Evolutionary conservation across 2,113 vertebrate species (phyloP), one percentile per base, ranked within the genome.

Genomic region (Pseudopodoces humilis): DNA sequence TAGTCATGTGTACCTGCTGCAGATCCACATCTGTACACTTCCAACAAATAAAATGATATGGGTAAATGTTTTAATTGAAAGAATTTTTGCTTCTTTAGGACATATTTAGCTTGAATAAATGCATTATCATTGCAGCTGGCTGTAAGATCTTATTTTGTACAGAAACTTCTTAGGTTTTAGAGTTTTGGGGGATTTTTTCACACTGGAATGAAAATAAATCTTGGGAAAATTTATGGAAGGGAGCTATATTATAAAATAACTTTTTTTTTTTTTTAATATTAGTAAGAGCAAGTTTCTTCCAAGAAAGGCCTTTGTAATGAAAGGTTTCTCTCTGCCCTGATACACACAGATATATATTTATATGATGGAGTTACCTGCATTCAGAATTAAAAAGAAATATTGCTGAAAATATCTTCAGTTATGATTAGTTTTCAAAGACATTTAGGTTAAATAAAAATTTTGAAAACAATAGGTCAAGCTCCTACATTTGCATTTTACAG

Each of bases 231-330:
- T 79, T 17, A 19, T 52, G 71, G 72, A 76, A 77, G 30, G 8
- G 25, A 84, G 2, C 1, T 2, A 1, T 44, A 55, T 33, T 1
- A 39, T 58, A 78, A 77, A 63, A 8, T 15, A 44, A 0, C 4
- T 43, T 43, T 1, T 23, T n/a, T 43, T 1, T 23, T n/a, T 4
- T 11, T 11, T 23, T 8, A 10, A 12, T 22, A 15, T 77, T 20
- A n/a, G 4, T 47, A 52, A 60, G 33, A 41, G 41, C 3, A 47
- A 63, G 3, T 63, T 80, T 80, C 30, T 81, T 67, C 41, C 37
- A 79, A 83, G 35, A 23, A 35, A 56, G 13, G 10, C 6, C 15
- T 65, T 72, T 88, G 11, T 21, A 64, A 53, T 53, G 43, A 49
- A 78, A 56, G 4, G 7, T 14, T 85, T 12, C 18, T 16, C 8